Evolutionary conservation across 2,888 invertebrate species (phyloP).

Genomic region (Hartigia nigra): DNA sequence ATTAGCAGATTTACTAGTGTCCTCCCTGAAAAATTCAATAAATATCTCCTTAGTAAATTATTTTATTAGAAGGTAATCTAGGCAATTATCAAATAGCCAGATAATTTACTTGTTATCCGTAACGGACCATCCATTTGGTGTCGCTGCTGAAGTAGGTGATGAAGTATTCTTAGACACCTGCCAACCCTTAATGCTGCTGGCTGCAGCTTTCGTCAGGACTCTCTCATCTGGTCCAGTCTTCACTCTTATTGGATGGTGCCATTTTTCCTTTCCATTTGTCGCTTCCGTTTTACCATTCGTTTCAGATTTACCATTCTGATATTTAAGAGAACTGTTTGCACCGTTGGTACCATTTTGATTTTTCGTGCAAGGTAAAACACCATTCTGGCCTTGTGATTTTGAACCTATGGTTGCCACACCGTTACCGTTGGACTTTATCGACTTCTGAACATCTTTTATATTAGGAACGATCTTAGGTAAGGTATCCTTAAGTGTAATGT

Average conservation of each 20-base stretch:
- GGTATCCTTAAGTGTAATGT: not conserved
- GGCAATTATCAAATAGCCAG: not conserved
- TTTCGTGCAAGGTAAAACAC: constrained; percentile 7
- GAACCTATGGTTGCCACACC: not conserved
- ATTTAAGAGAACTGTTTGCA: constrained; percentile 28
- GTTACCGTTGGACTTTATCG: constrained; percentile 12
- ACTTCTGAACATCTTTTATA: constrained; percentile 35
- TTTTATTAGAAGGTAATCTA: not conserved
- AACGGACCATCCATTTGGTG: constrained; percentile 60
- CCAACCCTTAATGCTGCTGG: constrained; percentile 55
- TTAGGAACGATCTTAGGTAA: constrained; percentile 22
- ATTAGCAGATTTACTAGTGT: constrained; percentile 41
- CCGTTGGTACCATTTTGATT: constrained; percentile 23
- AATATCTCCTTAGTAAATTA: not conserved
- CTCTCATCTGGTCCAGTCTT: constrained; percentile 51
- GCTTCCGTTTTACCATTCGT: constrained; percentile 28
- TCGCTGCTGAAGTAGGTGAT: constrained; percentile 49
- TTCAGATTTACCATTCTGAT: constrained; percentile 49
- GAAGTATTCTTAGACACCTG: constrained; percentile 54
- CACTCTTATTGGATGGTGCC: constrained; percentile 45
- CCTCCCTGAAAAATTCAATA: constrained; percentile 40
- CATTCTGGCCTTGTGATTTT: constrained; percentile 12
- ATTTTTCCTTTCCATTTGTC: constrained; percentile 51
- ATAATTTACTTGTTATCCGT: constrained; percentile 56
- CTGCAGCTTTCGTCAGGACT: constrained; percentile 53